Evolutionary conservation across 2,888 invertebrate genomes (phyloP).

Genomic region (Hirtodrosophila trivittata): DNA sequence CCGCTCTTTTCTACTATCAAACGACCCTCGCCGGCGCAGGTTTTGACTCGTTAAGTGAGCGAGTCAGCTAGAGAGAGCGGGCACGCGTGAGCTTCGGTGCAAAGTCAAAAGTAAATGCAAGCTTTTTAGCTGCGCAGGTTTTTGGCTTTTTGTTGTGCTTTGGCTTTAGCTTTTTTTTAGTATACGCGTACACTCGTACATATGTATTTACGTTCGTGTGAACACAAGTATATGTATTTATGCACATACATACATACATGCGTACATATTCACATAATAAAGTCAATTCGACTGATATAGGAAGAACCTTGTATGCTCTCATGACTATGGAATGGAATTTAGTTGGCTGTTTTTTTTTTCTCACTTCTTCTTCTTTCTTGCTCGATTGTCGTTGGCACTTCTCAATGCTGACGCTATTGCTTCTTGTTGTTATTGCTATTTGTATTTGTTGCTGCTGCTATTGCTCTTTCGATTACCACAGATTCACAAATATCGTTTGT

Average conservation of each 20-base stretch:
- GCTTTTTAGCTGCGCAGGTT: slow-evolving; percentile 49
- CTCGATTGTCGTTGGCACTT: slow-evolving; percentile 39
- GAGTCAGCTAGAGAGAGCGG: not conserved
- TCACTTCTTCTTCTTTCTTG: slow-evolving; percentile 36
- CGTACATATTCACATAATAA: slow-evolving; percentile 16
- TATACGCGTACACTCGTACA: slow-evolving; percentile 13
- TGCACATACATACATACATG: slow-evolving; percentile 6
- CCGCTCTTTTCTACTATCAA: slow-evolving; percentile 37
- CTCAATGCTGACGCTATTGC: slow-evolving; percentile 41
- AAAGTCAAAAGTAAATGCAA: slow-evolving; percentile 59
- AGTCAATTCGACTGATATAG: slow-evolving; percentile 75
- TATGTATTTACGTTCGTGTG: slow-evolving; percentile 23
- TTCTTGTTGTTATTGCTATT: slow-evolving; percentile 20
- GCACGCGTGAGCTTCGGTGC: slow-evolving; percentile 29
- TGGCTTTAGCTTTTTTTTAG: slow-evolving; percentile 33
- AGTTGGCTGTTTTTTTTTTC: slow-evolving; percentile 59
- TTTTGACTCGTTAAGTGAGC: slow-evolving; percentile 35
- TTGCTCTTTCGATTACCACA: slow-evolving; percentile 38
- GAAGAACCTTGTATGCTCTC: slow-evolving; percentile 82
- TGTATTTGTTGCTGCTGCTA: slow-evolving; percentile 30
- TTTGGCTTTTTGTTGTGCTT: slow-evolving; percentile 46
- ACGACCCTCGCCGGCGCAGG: slow-evolving; percentile 65
- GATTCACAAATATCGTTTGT: slow-evolving; percentile 31
- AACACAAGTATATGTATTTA: slow-evolving; percentile 2
- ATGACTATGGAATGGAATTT: slow-evolving; percentile 81